phyloP scores from a whole-genome alignment of 2,113 vertebrate genomes.

The Coracopsis vasa region DNA sequence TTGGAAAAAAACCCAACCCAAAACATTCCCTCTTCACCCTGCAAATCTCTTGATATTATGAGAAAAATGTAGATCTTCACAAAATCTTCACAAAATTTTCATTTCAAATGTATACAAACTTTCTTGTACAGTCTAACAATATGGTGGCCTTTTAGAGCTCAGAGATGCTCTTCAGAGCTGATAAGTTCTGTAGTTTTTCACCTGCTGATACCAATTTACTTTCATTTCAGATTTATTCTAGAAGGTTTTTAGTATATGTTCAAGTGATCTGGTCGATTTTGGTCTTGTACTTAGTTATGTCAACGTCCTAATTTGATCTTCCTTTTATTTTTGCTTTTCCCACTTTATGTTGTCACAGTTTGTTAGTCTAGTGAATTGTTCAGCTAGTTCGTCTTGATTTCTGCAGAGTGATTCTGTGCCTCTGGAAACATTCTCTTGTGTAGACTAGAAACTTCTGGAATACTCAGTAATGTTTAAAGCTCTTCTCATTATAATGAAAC shows the following conservation, averaged over 20 bases:
- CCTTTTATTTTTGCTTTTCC: neutral
- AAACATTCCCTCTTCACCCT: neutral
- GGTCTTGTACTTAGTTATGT: neutral
- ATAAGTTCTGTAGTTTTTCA: neutral
- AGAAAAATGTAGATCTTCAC: neutral
- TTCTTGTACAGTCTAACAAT: neutral
- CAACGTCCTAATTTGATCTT: neutral
- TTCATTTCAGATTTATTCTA: neutral
- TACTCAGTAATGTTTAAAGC: neutral
- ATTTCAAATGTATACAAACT: neutral
- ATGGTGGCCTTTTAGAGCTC: neutral
- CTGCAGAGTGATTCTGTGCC: neutral
- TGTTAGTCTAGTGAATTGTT: neutral
- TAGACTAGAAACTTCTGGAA: neutral
- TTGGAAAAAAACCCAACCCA: neutral
- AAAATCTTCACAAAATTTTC: neutral
- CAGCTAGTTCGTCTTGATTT: neutral
- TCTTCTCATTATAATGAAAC: neutral
- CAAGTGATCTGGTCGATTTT: neutral
- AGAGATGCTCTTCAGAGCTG: neutral
- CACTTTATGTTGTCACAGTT: neutral
- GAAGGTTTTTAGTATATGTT: neutral
- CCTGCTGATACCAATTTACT: neutral
- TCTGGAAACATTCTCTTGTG: neutral
- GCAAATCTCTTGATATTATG: neutral